Conservation (phyloP, 1,140 invertebrate species). For the Drosophila sp. region DNA sequence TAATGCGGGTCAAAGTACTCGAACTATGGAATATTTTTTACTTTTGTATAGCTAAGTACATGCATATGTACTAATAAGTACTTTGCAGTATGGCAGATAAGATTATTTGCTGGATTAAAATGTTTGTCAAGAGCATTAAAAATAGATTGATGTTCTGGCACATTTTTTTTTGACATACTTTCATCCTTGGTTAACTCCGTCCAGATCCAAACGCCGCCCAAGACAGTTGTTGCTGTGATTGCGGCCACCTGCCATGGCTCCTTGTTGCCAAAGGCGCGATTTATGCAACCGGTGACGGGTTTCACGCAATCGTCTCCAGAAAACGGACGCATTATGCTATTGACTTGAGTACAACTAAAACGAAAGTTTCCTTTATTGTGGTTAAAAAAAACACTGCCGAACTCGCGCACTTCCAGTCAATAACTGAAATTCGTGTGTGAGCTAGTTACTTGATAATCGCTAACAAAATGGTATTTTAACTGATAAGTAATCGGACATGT, state of each 20-base stretch:
- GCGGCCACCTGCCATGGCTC: constrained; percentile 91
- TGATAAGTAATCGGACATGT: constrained; percentile 58
- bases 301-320: constrained; percentile 65
- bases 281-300: constrained; percentile 79
- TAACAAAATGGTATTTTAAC: constrained; percentile 58
- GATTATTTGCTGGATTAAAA: constrained; percentile 63
- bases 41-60: constrained; percentile 3
- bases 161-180: constrained; percentile 86
- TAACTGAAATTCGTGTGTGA: constrained; percentile 53
- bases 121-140: constrained; percentile 19
- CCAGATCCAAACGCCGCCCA: constrained; percentile 89
- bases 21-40: constrained; percentile 6
- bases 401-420: constrained; percentile 45
- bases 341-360: constrained; percentile 16
- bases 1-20: constrained; percentile 53
- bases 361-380: too few species aligned
- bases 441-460: constrained; percentile 29
- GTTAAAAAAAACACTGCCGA: constrained; percentile 21
- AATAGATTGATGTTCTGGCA: not conserved
- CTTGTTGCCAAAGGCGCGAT: constrained; percentile 87
- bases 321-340: constrained; percentile 63
- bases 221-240: constrained; percentile 89
- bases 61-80: not conserved
- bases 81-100: constrained; percentile 47
- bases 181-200: constrained; percentile 90